Base-by-base conservation (phyloP, 1,140 invertebrate genomes). In the Glossosoma conforme region DNA sequence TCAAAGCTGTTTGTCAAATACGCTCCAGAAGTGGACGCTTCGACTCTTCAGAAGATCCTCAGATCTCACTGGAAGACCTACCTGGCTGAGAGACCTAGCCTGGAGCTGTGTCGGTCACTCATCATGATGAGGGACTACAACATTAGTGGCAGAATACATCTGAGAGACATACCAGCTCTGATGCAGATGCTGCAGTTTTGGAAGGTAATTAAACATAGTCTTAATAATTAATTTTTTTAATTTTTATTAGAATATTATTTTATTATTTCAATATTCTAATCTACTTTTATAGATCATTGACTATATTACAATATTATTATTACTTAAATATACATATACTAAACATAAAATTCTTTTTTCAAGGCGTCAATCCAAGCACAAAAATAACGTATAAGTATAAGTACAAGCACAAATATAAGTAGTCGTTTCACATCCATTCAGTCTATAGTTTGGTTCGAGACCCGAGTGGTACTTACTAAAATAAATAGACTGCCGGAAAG, bases 81-180 rank as follows among this genome's bases (percentile, higher is more conserved):
- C 44, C 45, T 70, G 22, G 62, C 65, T 11, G 69, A 70, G 52
- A 46, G 74, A 68, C 81, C 81, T 15, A 79, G 73, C 37, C 61
- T 82, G 24, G 81, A 82, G 64, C 61, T 83, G 10, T 83, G 80
- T 60, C 81, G 82, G 64, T 79, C 77, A 63, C 70, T 86, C 30
- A 80, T 85, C 38, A 83, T 84, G 80, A 65, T 86, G 47, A 67
- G 81, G 50, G 83, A 84, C 64, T 76, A 74, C 35, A 80, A 81
- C 60, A 83, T 84, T 38, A 82, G 79, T 59, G 82, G 82, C 4
- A 64, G 79, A 58, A 72, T 84, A 14, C 75, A 69, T 56, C 55
- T 80, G 32, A 64, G 76, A 20, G 80, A 83, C 57, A 75, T 84
- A 35, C 78, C 82, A 3, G 67, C 73, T 3, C 60, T 84, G n/a